phyloP scores from a whole-genome alignment of 2,888 invertebrate genomes.

The Drosophila mettleri region DNA sequence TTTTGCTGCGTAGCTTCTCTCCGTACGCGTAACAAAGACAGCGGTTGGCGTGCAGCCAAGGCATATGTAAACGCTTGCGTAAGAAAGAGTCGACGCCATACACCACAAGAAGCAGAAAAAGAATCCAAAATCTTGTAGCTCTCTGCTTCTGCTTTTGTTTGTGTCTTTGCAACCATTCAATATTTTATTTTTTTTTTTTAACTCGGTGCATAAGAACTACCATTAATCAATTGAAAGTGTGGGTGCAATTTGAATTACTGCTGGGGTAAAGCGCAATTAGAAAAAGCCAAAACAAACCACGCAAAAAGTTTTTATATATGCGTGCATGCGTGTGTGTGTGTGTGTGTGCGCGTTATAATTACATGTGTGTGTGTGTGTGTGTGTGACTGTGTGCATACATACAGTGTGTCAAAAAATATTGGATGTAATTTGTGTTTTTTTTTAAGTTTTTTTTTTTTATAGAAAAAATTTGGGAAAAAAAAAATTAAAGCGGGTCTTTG shows the following conservation, averaged over 20 bases:
- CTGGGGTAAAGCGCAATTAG: slow-evolving; percentile 33
- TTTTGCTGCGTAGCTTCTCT: slow-evolving; percentile 63
- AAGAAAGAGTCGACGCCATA: slow-evolving; percentile 55
- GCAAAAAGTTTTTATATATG: slow-evolving; percentile 43
- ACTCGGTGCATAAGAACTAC: slow-evolving; percentile 29
- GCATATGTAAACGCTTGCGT: slow-evolving; percentile 49
- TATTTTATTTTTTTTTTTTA: slow-evolving; percentile 60
- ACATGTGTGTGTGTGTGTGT: slow-evolving; percentile 27
- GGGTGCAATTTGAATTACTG: slow-evolving; percentile 5
- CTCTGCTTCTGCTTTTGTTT: slow-evolving; percentile 76
- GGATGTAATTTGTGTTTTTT: too few relatives aligned
- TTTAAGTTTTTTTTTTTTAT: too few relatives aligned
- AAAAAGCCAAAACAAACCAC: slow-evolving; percentile 55
- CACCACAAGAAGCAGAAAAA: slow-evolving; percentile 66
- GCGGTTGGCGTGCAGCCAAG: slow-evolving; percentile 59
- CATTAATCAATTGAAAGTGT: slow-evolving; percentile 30
- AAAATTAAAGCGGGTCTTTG: too few relatives aligned
- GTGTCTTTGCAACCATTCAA: slow-evolving; percentile 75
- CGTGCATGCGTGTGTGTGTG: slow-evolving; percentile 49
- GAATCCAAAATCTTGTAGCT: slow-evolving; percentile 74
- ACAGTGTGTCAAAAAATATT: too few relatives aligned
- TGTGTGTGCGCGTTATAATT: slow-evolving; percentile 58
- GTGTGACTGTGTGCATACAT: slow-evolving; percentile 25
- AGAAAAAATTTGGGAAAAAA: too few relatives aligned
- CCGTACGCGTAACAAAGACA: slow-evolving; percentile 61